These are phyloP conservation scores for Delichon dasypus DNA, from an alignment of 2,797 vertebrate species.

Conservation along the genomic window DNA sequence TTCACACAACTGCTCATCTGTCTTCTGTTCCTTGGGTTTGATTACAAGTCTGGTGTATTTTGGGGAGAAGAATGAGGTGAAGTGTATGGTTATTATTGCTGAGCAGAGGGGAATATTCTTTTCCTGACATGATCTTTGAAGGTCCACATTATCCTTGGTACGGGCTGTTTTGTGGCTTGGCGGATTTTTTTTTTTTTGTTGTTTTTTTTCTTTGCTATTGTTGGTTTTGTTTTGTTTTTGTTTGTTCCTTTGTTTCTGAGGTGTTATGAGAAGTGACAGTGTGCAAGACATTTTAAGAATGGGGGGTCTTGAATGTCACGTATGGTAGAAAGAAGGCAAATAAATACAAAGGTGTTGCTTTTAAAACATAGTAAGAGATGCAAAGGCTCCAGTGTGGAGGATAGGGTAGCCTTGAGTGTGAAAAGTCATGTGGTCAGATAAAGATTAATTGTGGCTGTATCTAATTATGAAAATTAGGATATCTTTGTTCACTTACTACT, in stretches of 20 bases:
- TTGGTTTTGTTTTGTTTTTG: background rate
- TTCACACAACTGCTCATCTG: constrained; percentile 18
- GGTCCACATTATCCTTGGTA: background rate
- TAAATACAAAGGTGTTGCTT: background rate
- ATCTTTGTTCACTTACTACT: background rate
- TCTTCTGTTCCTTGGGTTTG: constrained; percentile 6
- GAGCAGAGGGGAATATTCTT: background rate
- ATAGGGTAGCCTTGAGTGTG: background rate
- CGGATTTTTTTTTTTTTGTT: background rate
- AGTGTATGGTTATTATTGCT: constrained; percentile 5
- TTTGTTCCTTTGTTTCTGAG: background rate
- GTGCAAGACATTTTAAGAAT: background rate
- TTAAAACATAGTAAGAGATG: background rate
- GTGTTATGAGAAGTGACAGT: background rate
- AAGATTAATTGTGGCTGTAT: background rate
- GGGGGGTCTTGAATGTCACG: too few relatives aligned
- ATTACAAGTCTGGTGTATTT: constrained; percentile 4
- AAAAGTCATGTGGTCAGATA: background rate
- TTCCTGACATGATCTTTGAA: constrained; percentile 32
- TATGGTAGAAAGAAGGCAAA: background rate
- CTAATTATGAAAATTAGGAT: background rate
- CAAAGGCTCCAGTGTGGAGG: background rate
- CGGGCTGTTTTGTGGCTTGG: background rate
- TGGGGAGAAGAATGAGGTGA: background rate
- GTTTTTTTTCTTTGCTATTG: background rate